Evolutionary conservation across 2,797 vertebrate species (phyloP).

Genomic region (Chiroxiphia lanceolata): DNA sequence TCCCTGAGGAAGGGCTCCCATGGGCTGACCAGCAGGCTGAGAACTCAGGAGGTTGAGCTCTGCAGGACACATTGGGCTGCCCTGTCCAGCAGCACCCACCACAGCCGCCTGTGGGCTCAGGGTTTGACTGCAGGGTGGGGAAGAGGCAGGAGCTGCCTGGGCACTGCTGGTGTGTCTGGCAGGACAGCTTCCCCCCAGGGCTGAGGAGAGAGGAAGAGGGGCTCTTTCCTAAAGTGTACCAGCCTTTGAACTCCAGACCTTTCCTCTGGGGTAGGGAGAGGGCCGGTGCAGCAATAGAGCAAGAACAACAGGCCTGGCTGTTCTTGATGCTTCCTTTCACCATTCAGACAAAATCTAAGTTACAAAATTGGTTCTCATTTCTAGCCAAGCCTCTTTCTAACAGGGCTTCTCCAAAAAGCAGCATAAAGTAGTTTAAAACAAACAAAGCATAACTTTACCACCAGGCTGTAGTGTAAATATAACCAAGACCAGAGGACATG

Average conservation of each 20-base stretch:
- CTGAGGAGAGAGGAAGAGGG: neutral
- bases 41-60: neutral
- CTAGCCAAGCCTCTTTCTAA: neutral
- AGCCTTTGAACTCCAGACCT: neutral
- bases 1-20: neutral
- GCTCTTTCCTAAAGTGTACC: neutral
- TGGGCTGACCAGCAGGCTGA: neutral
- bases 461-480: neutral
- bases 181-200: neutral
- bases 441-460: neutral
- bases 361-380: neutral
- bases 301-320: neutral
- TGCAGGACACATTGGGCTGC: neutral
- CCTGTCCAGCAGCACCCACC: neutral
- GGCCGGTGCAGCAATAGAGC: neutral
- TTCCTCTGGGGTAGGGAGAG: neutral
- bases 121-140: neutral
- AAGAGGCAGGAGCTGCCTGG: neutral
- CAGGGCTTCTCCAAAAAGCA: neutral
- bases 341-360: neutral
- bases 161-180: neutral
- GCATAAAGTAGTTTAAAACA: neutral
- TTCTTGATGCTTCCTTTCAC: neutral
- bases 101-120: neutral
- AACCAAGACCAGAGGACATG: neutral